A percentile compares a stretch with the other conserved stretches of the same genome.
These are phyloP conservation scores for Anguilla pacifica DNA, from an alignment of 2,797 vertebrate species.

Conservation along the genomic window DNA sequence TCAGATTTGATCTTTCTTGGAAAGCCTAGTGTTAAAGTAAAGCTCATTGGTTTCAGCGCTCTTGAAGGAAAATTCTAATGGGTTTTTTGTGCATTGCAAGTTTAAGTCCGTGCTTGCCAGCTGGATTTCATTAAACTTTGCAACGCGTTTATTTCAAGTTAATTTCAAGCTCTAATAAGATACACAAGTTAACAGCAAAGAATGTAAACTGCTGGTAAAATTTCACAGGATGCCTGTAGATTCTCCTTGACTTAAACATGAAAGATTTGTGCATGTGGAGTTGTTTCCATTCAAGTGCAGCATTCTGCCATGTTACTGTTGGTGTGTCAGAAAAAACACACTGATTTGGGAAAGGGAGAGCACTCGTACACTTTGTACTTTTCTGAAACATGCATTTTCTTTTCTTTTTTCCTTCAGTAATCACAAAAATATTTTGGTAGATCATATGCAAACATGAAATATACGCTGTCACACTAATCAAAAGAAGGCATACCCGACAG, in stretches of 20 bases:
- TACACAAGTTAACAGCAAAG: not conserved
- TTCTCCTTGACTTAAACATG: not conserved
- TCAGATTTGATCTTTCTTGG: not conserved
- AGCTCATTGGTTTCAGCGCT: not conserved
- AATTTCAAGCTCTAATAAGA: conserved; percentile 3
- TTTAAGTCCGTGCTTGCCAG: not conserved
- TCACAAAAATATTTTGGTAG: not conserved
- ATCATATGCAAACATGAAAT: not conserved
- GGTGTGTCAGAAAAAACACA: not conserved
- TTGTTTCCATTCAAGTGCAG: not conserved
- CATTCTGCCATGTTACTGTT: not conserved
- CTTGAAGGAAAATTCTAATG: not conserved
- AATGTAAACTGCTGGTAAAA: not conserved
- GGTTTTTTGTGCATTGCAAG: not conserved
- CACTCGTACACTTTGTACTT: not conserved
- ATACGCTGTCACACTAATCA: not conserved
- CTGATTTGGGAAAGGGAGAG: not conserved
- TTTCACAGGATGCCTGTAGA: not conserved
- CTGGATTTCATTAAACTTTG: not conserved
- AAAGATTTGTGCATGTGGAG: not conserved
- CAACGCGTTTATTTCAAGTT: not conserved
- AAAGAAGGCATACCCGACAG: not conserved
- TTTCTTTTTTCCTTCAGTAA: not conserved
- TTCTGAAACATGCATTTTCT: not conserved
- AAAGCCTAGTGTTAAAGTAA: not conserved